A percentile compares a stretch with the other conserved stretches of the same genome.
Conservation (phyloP, 2,113 vertebrate genomes). For the Indicator maculatus region DNA sequence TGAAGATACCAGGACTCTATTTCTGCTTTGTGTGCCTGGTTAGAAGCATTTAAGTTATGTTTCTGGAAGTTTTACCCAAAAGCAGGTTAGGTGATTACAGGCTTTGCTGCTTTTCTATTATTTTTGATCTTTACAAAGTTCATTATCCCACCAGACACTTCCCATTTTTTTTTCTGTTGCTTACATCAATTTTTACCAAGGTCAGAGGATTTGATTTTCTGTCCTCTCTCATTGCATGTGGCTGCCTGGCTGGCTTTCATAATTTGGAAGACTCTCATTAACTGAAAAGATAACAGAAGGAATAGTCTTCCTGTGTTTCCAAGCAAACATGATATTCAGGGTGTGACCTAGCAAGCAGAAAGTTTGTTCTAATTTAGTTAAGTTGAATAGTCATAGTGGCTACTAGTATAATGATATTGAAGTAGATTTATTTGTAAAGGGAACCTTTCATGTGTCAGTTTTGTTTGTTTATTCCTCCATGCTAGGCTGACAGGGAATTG, state of each 20-base stretch:
- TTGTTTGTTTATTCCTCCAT: not conserved
- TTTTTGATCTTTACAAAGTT: not conserved
- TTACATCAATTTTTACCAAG: not conserved
- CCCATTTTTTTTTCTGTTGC: not conserved
- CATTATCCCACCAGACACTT: not conserved
- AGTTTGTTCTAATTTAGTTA: not conserved
- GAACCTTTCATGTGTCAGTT: not conserved
- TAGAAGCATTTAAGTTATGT: not conserved
- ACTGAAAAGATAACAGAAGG: not conserved
- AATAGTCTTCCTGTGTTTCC: not conserved
- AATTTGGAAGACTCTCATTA: not conserved
- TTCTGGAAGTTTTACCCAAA: not conserved
- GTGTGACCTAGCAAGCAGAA: not conserved
- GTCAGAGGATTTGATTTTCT: not conserved
- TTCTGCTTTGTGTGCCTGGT: not conserved
- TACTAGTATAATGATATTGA: not conserved
- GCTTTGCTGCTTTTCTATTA: not conserved
- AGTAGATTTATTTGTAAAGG: not conserved
- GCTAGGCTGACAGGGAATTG: not conserved
- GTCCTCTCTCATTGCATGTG: not conserved
- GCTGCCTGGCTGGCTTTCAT: not conserved
- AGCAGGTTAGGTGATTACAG: not conserved
- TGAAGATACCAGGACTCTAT: not conserved
- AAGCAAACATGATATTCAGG: not conserved
- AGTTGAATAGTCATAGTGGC: not conserved